These are phyloP conservation scores for Geodia barretti DNA, from an alignment of 37 sponge, comb jelly and placozoan genomes.

Conservation along the genomic window DNA sequence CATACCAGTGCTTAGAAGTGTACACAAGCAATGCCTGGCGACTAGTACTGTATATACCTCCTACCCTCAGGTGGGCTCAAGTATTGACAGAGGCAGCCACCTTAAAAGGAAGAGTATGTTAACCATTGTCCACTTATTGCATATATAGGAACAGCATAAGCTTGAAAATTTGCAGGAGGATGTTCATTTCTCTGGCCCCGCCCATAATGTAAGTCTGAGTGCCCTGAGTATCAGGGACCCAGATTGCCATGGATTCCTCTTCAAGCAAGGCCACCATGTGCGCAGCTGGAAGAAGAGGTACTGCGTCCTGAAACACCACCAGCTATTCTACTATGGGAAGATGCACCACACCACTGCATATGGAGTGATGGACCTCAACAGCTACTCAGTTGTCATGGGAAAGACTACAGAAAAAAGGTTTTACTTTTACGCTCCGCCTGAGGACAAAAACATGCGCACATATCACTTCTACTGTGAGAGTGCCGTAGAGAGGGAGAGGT, in stretches of 20 bases:
- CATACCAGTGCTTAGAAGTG: neutral
- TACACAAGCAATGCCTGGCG: neutral
- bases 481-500: slow-evolving; percentile 58
- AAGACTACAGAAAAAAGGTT: slow-evolving; percentile 17
- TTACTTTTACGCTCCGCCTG: slow-evolving; percentile 42
- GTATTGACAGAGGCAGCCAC: slow-evolving; percentile 47
- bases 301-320: slow-evolving; percentile 44
- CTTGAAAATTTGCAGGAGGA: slow-evolving; percentile 22
- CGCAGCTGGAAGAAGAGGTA: slow-evolving; percentile 51
- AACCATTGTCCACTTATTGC: neutral
- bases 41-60: neutral
- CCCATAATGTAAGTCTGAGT: slow-evolving; percentile 55
- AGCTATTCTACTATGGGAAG: slow-evolving; percentile 49
- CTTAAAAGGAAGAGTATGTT: slow-evolving; percentile 35
- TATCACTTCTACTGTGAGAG: slow-evolving; percentile 41
- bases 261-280: slow-evolving; percentile 32
- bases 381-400: slow-evolving; percentile 21
- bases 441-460: neutral
- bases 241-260: slow-evolving; percentile 55
- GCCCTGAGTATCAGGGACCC: slow-evolving; percentile 57
- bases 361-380: slow-evolving; percentile 43
- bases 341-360: slow-evolving; percentile 53
- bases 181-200: slow-evolving; percentile 25
- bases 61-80: slow-evolving; percentile 38
- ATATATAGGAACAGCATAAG: neutral